Evolutionary conservation across 2,888 invertebrate species (phyloP).

Genomic region (Carabus problematicus): DNA sequence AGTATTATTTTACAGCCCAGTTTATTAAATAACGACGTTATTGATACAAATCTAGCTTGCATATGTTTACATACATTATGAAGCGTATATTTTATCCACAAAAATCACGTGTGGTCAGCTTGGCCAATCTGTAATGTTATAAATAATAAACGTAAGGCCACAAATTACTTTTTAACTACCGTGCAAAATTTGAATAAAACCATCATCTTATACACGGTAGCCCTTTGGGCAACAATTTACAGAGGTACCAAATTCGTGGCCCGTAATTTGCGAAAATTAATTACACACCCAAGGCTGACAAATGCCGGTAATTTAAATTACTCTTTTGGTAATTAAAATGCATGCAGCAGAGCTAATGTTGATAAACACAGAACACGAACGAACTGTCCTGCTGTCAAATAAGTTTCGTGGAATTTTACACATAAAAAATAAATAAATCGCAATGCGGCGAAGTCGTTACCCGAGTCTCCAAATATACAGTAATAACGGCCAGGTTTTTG

Average conservation of each 20-base stretch:
- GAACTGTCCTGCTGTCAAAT: background rate
- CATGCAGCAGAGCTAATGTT: slow-evolving; percentile 2
- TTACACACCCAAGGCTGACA: slow-evolving; percentile 10
- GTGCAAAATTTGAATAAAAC: slow-evolving; percentile 30
- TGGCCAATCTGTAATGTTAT: background rate
- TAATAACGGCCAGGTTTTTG: too few relatives aligned
- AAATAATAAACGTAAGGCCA: background rate
- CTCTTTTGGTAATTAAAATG: slow-evolving; percentile 20
- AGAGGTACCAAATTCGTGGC: slow-evolving; percentile 7
- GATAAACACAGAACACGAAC: background rate
- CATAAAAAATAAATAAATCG: background rate
- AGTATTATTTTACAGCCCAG: too few relatives aligned
- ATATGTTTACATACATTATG: background rate
- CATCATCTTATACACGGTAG: background rate
- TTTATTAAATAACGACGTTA: too few relatives aligned
- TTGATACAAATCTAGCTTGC: too few relatives aligned
- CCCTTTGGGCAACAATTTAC: slow-evolving; percentile 12
- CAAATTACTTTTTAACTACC: slow-evolving; percentile 34
- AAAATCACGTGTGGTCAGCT: slow-evolving; percentile 11
- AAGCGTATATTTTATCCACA: background rate
- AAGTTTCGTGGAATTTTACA: slow-evolving; percentile 1
- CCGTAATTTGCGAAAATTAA: slow-evolving; percentile 25
- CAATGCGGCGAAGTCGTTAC: too few relatives aligned
- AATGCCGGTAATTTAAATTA: slow-evolving; percentile 26
- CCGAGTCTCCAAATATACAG: too few relatives aligned